Base-by-base conservation (phyloP, 2,113 vertebrate species). In the Aspidoscelis tigris region DNA sequence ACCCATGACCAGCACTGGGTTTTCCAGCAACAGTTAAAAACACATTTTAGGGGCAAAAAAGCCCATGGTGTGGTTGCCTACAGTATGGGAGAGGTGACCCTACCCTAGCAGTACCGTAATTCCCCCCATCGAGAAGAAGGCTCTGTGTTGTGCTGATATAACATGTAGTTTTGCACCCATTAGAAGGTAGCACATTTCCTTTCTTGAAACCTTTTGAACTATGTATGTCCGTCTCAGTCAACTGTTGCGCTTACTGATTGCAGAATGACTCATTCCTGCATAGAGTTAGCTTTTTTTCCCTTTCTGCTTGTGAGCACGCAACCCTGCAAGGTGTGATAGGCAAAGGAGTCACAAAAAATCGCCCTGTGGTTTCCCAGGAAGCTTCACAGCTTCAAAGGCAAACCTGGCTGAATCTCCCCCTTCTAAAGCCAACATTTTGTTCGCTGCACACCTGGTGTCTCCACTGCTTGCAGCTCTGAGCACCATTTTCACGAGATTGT, bases 361-460 rank as follows among this genome's bases (percentile, higher is more conserved):
- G 66, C 2, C 14, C 3, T 33, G 24, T 41, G 39, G 41, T 39
- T 43, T 3, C 39, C 5, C 55, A 72, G 24, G 39, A 72, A 44
- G 20, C 43, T 79, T 50, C 47, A 50, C 5, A 6, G 47, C 47
- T 50, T 50, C 5, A 50, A 5, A 50, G 47, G 8, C 5, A 50
- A 47, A 24, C 69, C 2, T 70, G 5, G 6, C 14, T 21, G 53
- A 3, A 50, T 65, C 55, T 41, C 3, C 43, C n/a, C 24, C n/a
- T 44, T 26, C 21, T 61, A 53, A 55, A 74, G n/a, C 39, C 44
- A 18, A 16, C 33, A 10, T 14, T 73, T 12, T 41, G 20, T 53
- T 74, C 14, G 22, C 24, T 74, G 69, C 69, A 79, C 83, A 79
- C 83, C 83, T 80, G 70, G 69, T 53, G 43, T 26, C 74, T 85